phyloP scores from a whole-genome alignment of 1,140 invertebrate species.

The Odontomachus brunneus region DNA sequence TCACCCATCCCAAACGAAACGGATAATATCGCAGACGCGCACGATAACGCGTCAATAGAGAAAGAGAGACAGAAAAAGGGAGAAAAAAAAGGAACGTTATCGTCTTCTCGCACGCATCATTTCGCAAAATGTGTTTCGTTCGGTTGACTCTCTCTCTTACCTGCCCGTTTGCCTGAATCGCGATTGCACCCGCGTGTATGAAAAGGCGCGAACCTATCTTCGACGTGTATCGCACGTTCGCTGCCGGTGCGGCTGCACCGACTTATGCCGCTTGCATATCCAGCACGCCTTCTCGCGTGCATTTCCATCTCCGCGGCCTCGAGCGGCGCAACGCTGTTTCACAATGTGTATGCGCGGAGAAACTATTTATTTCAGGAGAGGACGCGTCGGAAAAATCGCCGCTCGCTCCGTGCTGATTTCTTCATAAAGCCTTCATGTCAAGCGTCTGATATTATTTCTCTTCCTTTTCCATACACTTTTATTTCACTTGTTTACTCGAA shows the following conservation, averaged over 20 bases:
- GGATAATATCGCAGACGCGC: slow-evolving; percentile 11
- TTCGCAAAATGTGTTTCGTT: slow-evolving; percentile 7
- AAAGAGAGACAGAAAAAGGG: background rate
- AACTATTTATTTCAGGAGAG: slow-evolving; percentile 30
- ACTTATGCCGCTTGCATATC: background rate
- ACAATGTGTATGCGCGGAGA: slow-evolving; percentile 7
- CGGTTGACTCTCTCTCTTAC: background rate
- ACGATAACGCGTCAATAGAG: background rate
- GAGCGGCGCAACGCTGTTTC: slow-evolving; percentile 24
- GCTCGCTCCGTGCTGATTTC: background rate
- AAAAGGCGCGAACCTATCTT: background rate
- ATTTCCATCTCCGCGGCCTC: slow-evolving; percentile 35
- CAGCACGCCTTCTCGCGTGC: slow-evolving; percentile 27
- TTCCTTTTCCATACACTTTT: too few species aligned
- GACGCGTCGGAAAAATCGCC: slow-evolving; percentile 4
- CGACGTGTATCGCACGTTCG: background rate
- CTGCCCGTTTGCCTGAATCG: background rate
- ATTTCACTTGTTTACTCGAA: too few species aligned
- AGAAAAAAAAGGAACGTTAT: background rate
- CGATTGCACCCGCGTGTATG: background rate
- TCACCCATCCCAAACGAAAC: background rate
- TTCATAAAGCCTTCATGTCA: too few species aligned
- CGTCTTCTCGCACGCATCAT: background rate
- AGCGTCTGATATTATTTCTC: too few species aligned
- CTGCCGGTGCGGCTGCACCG: slow-evolving; percentile 1